phyloP scores from a whole-genome alignment of 2,113 vertebrate genomes.

The Ptilorrhoa leucosticta region DNA sequence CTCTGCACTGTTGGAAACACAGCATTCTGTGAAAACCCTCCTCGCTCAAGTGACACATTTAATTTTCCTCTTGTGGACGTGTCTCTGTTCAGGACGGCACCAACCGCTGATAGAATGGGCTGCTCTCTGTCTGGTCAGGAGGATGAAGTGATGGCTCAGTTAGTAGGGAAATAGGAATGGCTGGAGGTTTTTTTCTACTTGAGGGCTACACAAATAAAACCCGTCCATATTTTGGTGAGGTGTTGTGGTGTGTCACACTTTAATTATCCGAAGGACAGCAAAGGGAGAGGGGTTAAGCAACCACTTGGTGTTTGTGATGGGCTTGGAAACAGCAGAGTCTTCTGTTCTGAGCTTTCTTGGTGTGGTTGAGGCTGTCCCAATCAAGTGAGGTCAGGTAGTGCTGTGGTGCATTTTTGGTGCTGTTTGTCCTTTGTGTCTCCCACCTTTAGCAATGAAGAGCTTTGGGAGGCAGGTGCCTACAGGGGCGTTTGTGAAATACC shows the following conservation, averaged over 20 bases:
- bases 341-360: background rate
- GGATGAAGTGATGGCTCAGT: background rate
- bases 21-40: background rate
- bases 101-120: fast-evolving
- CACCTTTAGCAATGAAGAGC: background rate
- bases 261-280: background rate
- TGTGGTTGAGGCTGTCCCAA: background rate
- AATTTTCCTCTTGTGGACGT: background rate
- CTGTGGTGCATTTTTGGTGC: background rate
- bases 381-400: fast-evolving
- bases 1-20: background rate
- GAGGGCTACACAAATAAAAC: background rate
- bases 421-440: background rate
- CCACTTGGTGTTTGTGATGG: background rate
- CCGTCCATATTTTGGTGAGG: background rate
- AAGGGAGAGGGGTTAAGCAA: background rate
- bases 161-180: background rate
- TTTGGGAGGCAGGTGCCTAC: background rate
- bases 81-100: background rate
- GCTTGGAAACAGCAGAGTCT: background rate
- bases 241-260: background rate
- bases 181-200: background rate
- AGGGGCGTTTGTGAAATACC: background rate
- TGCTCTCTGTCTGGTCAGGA: background rate
- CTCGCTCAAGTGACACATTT: background rate